phyloP scores from a whole-genome alignment of 2,113 vertebrate species.

The Protobothrops flavoviridis region DNA sequence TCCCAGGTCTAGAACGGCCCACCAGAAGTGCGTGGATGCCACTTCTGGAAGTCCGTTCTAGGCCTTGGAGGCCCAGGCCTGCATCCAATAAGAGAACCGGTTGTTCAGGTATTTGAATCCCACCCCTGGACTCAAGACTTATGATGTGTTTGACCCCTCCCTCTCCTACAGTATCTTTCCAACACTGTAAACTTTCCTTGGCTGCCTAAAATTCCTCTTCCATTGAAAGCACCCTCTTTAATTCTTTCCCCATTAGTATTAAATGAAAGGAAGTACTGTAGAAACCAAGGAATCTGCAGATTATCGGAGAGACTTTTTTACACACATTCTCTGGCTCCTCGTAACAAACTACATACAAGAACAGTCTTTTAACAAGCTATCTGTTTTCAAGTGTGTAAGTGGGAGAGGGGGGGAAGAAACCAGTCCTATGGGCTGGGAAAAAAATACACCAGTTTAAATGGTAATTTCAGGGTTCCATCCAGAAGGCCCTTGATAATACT shows the following conservation, averaged over 20 bases:
- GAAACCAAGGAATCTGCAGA: not conserved
- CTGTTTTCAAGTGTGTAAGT: not conserved
- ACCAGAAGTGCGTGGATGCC: too few species aligned
- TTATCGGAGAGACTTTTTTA: not conserved
- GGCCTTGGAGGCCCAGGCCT: too few species aligned
- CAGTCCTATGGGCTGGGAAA: not conserved
- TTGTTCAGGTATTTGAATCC: too few species aligned
- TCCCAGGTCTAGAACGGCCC: too few species aligned
- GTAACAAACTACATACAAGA: not conserved
- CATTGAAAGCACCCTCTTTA: not conserved
- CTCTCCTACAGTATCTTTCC: too few species aligned
- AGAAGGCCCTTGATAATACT: not conserved
- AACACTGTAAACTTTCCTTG: not conserved
- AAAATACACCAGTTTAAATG: not conserved
- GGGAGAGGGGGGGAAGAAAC: not conserved
- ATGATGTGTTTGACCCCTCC: too few species aligned
- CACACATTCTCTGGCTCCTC: not conserved
- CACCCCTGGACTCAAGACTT: too few species aligned
- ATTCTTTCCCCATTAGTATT: not conserved
- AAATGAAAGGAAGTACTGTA: not conserved
- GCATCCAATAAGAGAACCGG: too few species aligned
- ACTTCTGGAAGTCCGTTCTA: too few species aligned
- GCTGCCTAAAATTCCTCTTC: not conserved
- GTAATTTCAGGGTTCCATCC: not conserved
- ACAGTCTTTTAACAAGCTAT: not conserved